Evolutionary conservation across 2,888 invertebrate genomes (phyloP), one percentile per base, ranked within the genome.

Genomic region (Harpagoxenus sublaevis): DNA sequence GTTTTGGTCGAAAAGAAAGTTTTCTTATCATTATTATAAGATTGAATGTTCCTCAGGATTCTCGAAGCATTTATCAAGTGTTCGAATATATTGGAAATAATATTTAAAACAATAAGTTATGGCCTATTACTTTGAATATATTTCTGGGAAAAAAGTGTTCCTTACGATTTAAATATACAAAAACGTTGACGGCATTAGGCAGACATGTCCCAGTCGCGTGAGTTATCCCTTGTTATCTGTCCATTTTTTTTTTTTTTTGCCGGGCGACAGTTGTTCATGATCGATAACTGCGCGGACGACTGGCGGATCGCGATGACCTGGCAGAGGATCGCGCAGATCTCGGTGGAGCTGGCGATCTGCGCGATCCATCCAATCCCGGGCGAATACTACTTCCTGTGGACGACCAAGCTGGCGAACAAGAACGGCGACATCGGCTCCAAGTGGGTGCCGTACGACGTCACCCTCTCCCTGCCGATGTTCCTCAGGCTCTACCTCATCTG

Each of bases 281-380:
- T 99, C 96, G 99, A 99, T 97, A 99, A 99, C 97, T 99, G 99
- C 96, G 99, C 99, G 91, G 99, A 99, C 95, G 99, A 99, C 96
- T 99, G 99, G 99, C 97, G 99, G 95, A 99, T 99, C 96, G 99
- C 99, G 94, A 99, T 99, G 98, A 99, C 99, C 92, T 99, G 98
- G 98, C 99, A 99, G 96, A 97, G 99, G 95, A 98, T 99, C 95
- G 97, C 97, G 93, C 98, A 98, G 96, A 99, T 99, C 95, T 96
- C 97, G 86, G 96, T 99, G 94, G 99, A 99, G 96, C 96, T 99
- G 93, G 96, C 97, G 92, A 98, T 99, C 95, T 99, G 99, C 96
- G 99, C 99, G 93, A 97, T 99, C 93, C 99, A 99, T 96, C 99
- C 99, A 84, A 98, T 99, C 93, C 99, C 99, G 77, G 99, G 99